phyloP scores from a whole-genome alignment of 2,113 vertebrate genomes.

The Piaya cayana region DNA sequence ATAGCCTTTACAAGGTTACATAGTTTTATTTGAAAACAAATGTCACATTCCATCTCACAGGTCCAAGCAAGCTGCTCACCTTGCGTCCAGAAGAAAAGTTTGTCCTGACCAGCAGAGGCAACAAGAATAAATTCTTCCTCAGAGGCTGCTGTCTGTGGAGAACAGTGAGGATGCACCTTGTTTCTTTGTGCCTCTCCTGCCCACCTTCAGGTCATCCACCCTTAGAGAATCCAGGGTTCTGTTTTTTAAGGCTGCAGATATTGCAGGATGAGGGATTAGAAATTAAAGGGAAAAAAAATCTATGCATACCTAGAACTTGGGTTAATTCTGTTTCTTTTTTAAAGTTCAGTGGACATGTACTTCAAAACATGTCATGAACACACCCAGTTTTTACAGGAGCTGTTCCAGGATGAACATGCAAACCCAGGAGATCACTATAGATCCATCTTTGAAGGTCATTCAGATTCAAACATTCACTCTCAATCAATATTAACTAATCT shows the following conservation, averaged over 20 bases:
- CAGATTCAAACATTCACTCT: background rate
- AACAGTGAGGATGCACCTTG: accelerated
- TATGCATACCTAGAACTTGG: background rate
- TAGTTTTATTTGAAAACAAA: background rate
- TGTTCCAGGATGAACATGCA: background rate
- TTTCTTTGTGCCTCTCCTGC: background rate
- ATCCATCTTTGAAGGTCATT: background rate
- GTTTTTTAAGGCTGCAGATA: background rate
- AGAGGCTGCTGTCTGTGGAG: background rate
- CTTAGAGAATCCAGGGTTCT: background rate
- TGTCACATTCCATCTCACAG: background rate
- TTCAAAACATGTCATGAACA: background rate
- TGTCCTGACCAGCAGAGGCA: background rate
- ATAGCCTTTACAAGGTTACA: background rate
- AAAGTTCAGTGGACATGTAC: background rate
- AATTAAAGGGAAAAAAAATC: too few relatives aligned
- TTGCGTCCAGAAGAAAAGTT: background rate
- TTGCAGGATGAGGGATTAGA: background rate
- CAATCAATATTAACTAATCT: background rate
- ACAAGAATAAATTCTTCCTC: background rate
- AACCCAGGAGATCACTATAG: background rate
- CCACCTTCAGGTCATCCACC: background rate
- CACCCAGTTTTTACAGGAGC: accelerated
- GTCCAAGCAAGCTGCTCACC: background rate
- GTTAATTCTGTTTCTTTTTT: background rate